Percentiles rank a stretch among this genome's conserved stretches.
These are phyloP conservation scores for Schrankia costaestrigalis DNA, from an alignment of 2,888 invertebrate species.

Conservation along the genomic window DNA sequence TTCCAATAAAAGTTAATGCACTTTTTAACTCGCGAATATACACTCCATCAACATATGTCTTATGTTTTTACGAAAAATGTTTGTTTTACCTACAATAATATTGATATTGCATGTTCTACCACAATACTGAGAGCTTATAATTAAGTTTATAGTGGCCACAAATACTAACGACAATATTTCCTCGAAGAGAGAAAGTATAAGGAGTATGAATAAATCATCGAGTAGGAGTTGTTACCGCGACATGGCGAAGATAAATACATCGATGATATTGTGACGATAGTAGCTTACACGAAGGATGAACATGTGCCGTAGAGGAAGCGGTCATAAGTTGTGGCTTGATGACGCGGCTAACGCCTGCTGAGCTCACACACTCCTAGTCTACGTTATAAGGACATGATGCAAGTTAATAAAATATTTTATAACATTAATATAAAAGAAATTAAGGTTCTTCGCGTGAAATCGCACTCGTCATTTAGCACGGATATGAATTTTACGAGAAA, in stretches of 20 bases:
- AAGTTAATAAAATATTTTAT: too few species aligned
- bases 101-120: slow-evolving; percentile 3
- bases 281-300: slow-evolving; percentile 50
- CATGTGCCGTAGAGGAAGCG: slow-evolving; percentile 48
- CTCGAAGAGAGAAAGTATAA: slow-evolving; percentile 60
- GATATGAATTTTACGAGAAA: too few species aligned
- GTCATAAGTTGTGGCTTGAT: slow-evolving; percentile 41
- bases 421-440: too few species aligned
- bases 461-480: too few species aligned
- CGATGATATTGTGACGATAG: slow-evolving; percentile 63
- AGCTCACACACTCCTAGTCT: slow-evolving; percentile 29
- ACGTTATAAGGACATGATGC: too few species aligned
- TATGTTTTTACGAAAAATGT: slow-evolving; percentile 23
- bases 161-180: slow-evolving; percentile 58
- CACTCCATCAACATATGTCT: slow-evolving; percentile 29
- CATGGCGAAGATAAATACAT: slow-evolving; percentile 62
- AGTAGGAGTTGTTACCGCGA: slow-evolving; percentile 40
- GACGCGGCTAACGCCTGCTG: slow-evolving; percentile 43
- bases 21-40: slow-evolving; percentile 34
- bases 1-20: slow-evolving; percentile 34
- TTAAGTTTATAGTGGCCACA: slow-evolving; percentile 53
- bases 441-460: too few species aligned
- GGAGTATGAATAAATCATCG: slow-evolving; percentile 66
- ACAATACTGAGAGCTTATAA: slow-evolving; percentile 33
- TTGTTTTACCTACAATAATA: slow-evolving; percentile 26